Conservation (phyloP, 2,888 invertebrate genomes). For the Amaurobius ferox region DNA sequence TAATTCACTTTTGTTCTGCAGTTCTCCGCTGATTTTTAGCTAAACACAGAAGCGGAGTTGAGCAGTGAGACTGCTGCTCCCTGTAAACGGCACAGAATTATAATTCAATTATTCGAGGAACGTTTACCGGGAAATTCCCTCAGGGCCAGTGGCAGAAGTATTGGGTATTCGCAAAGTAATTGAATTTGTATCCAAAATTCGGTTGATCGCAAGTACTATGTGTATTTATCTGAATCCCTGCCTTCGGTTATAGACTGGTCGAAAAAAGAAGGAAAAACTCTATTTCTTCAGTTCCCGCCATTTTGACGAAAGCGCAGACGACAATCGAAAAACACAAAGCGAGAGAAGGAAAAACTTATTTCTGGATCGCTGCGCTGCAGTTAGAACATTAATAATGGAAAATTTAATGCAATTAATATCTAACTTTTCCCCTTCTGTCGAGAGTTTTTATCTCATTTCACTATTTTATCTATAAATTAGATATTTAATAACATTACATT, state of each 20-base stretch:
- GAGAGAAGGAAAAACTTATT: constrained; percentile 36
- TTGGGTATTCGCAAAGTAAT: constrained; percentile 66
- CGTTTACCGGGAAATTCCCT: constrained; percentile 67
- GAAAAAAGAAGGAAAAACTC: constrained; percentile 36
- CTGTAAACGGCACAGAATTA: constrained; percentile 71
- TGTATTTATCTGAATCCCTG: constrained; percentile 71
- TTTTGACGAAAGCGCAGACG: constrained; percentile 23
- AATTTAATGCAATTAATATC: constrained; percentile 72
- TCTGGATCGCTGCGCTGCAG: constrained; percentile 66
- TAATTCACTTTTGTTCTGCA: constrained; percentile 70
- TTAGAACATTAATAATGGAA: constrained; percentile 72
- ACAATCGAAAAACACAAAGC: constrained; percentile 23
- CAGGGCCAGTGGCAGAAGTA: constrained; percentile 53
- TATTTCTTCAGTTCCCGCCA: constrained; percentile 2
- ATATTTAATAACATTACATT: constrained; percentile 70
- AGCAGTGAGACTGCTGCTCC: constrained; percentile 62
- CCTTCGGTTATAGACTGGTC: constrained; percentile 66
- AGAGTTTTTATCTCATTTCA: constrained; percentile 26
- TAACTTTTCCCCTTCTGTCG: constrained; percentile 42
- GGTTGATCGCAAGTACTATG: constrained; percentile 61
- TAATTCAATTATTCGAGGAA: constrained; percentile 70
- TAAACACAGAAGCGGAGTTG: constrained; percentile 67
- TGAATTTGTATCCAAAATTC: constrained; percentile 71
- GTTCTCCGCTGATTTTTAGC: constrained; percentile 67
- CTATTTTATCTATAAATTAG: constrained; percentile 72